Evolutionary conservation across 2,888 invertebrate genomes (phyloP), one percentile per base, ranked within the genome.

Genomic region (Ametastegia equiseti): DNA sequence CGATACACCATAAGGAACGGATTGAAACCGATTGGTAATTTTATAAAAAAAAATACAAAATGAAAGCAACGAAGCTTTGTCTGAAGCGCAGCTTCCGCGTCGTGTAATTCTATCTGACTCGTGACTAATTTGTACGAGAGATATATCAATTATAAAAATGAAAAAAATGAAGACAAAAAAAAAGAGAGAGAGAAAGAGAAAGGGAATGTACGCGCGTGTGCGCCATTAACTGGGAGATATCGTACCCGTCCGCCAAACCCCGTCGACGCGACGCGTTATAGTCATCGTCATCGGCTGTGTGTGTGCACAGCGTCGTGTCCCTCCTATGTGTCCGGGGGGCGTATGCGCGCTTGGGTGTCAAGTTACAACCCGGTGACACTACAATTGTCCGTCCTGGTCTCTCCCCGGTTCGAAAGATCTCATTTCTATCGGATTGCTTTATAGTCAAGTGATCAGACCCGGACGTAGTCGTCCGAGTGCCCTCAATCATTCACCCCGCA

Each of bases 301-400:
- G 6, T n/a, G n/a, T n/a, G n/a, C n/a, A n/a, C n/a, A n/a, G n/a
- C n/a, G n/a, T n/a, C 33, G 36, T 5, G 30, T 71, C 71, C 71
- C 71, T 71, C 83, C 82, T 85, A 86, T 85, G 86, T 84, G 89
- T 88, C 86, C 85, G 85, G 85, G 89, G 89, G 90, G 90, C 90
- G 90, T 89, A 87, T 85, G 84, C 85, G 54, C 33, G 75, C 86
- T 87, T 77, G 86, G 84, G 88, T 90, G 88, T 90, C 89, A 88
- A 87, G 88, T 90, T 90, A 89, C 87, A 84, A 86, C 83, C 86
- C 85, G 86, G 87, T 87, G 88, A 88, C 87, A 87, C 85, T 88
- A 87, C 85, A 88, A 87, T 90, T 88, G 87, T 88, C 86, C 88
- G 87, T 88, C 86, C 86, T 85, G 86, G 39, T 39, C 54, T 89